Conservation (phyloP, 2,888 invertebrate species). For the Galerucella calmariensis region DNA sequence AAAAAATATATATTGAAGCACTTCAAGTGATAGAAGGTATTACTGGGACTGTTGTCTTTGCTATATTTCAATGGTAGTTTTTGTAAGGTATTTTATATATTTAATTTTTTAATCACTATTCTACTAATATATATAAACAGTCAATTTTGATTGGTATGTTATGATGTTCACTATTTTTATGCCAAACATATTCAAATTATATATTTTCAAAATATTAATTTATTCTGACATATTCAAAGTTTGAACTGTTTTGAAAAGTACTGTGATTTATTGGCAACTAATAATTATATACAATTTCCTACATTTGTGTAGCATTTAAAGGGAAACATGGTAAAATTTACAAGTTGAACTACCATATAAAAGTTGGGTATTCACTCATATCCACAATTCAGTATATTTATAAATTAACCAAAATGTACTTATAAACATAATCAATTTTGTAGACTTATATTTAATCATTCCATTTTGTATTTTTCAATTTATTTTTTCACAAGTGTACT, state of each 20-base stretch:
- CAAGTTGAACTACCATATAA: neutral
- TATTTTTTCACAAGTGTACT: slow-evolving; percentile 8
- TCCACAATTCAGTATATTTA: neutral
- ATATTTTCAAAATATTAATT: neutral
- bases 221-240: neutral
- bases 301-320: neutral
- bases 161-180: neutral
- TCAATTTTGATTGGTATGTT: neutral
- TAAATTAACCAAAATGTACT: neutral
- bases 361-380: neutral
- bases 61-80: neutral
- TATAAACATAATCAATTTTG: neutral
- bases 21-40: no score
- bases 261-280: neutral
- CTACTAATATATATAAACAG: no score
- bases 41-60: no score
- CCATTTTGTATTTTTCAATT: slow-evolving; percentile 7
- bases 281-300: neutral
- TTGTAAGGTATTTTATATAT: neutral
- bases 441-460: slow-evolving; percentile 7
- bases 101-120: neutral
- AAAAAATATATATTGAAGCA: no score
- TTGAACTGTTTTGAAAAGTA: neutral
- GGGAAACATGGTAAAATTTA: neutral
- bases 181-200: neutral